These are phyloP conservation scores for Augochlora pura DNA, from an alignment of 1,140 invertebrate species.

Conservation along the genomic window DNA sequence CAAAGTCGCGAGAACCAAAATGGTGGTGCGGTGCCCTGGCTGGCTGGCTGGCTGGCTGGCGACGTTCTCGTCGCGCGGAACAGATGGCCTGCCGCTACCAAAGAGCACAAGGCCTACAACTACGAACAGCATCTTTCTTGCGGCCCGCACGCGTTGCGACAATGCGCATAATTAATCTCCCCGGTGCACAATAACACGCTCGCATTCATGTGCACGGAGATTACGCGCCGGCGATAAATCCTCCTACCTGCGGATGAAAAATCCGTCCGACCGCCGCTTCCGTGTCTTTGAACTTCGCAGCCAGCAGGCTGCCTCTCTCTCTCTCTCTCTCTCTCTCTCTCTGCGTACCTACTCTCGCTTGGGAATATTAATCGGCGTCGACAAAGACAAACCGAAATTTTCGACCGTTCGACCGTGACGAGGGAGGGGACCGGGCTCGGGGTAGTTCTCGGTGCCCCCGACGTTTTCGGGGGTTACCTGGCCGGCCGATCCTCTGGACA, in stretches of 20 bases:
- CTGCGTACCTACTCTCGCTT: background rate
- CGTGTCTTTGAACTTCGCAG: background rate
- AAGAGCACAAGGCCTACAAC: background rate
- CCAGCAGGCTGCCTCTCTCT: background rate
- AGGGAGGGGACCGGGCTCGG: background rate
- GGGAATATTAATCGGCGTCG: no score
- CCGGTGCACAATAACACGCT: background rate
- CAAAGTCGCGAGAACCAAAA: conserved; percentile 36
- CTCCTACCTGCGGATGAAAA: background rate
- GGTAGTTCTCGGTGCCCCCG: background rate
- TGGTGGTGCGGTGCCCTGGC: conserved; percentile 19
- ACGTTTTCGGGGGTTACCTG: background rate
- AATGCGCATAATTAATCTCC: conserved; percentile 37
- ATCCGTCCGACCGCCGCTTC: background rate
- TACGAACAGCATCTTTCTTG: background rate
- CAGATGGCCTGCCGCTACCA: background rate
- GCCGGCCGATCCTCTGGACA: background rate
- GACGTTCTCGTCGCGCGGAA: no score
- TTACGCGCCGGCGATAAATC: background rate
- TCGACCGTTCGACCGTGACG: background rate
- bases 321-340: no score
- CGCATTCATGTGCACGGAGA: background rate
- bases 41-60: background rate
- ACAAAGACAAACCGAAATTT: background rate
- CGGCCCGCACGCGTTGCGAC: background rate